A percentile compares a stretch with the other conserved stretches of the same genome.
Evolutionary conservation across 2,888 invertebrate genomes (phyloP).

Genomic region (Sphaerophoria taeniata): DNA sequence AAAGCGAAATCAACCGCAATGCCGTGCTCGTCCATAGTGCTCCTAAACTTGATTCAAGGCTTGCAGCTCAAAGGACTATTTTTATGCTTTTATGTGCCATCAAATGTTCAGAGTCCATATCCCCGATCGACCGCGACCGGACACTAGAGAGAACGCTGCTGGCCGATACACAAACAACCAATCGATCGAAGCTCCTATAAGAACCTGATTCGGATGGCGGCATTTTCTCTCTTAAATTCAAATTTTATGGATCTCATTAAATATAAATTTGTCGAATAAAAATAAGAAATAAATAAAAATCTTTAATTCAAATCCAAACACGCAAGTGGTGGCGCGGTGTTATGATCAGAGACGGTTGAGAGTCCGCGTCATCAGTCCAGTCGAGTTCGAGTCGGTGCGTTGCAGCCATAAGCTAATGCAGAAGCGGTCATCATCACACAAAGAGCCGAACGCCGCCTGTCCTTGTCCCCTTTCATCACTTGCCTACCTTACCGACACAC

Average conservation of each 20-base stretch:
- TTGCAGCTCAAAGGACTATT: constrained; percentile 58
- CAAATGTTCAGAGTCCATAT: constrained; percentile 52
- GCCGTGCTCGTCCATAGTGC: constrained; percentile 65
- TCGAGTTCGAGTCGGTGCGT: constrained; percentile 16
- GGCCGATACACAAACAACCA: not conserved
- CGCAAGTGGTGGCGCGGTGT: constrained; percentile 45
- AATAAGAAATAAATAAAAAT: constrained; percentile 59
- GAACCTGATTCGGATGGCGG: constrained; percentile 75
- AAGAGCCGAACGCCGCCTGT: not conserved
- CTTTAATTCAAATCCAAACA: constrained; percentile 42
- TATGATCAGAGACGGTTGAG: not conserved
- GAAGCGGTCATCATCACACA: constrained; percentile 57
- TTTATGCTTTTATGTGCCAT: constrained; percentile 72
- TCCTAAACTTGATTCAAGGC: constrained; percentile 46
- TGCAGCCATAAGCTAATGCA: constrained; percentile 15
- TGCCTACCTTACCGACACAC: constrained; percentile 18
- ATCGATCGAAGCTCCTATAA: constrained; percentile 18
- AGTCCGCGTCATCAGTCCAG: not conserved
- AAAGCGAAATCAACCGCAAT: constrained; percentile 71
- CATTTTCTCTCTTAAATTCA: constrained; percentile 82
- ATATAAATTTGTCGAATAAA: constrained; percentile 82
- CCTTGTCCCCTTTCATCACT: not conserved
- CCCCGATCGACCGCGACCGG: constrained; percentile 27
- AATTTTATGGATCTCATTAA: constrained; percentile 83
- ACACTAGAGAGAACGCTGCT: constrained; percentile 41